A percentile compares a stretch with the other conserved stretches of the same genome.
These are phyloP conservation scores for Drosophila baimaii DNA, from an alignment of 1,140 invertebrate species.

Conservation along the genomic window DNA sequence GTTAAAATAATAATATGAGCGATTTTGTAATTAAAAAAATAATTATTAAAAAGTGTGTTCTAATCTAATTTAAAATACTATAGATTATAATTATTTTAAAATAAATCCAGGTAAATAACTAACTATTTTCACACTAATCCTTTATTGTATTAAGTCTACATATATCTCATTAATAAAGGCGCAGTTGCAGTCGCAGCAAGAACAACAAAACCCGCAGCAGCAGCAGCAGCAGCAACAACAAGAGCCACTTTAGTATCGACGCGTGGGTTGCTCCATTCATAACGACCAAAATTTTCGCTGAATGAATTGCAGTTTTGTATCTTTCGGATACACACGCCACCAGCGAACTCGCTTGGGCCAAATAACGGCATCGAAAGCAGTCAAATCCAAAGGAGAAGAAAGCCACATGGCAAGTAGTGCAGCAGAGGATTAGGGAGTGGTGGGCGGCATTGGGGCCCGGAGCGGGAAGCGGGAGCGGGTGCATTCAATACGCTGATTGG, in stretches of 20 bases:
- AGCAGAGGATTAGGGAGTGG: conserved; percentile 47
- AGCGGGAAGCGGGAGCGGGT: conserved; percentile 28
- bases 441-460: conserved; percentile 7
- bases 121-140: not conserved
- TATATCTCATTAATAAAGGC: not conserved
- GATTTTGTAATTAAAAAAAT: no score
- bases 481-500: conserved; percentile 67
- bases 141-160: not conserved
- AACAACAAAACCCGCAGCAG: conserved; percentile 20
- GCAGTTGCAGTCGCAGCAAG: conserved; percentile 24
- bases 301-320: conserved; percentile 78
- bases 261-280: conserved; percentile 80
- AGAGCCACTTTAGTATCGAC: conserved; percentile 47
- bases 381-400: conserved; percentile 28
- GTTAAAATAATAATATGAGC: no score
- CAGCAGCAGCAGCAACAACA: conserved; percentile 33
- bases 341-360: conserved; percentile 50
- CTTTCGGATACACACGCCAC: conserved; percentile 47
- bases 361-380: conserved; percentile 62
- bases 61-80: not conserved
- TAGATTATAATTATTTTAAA: no score
- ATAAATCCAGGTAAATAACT: not conserved
- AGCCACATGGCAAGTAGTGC: conserved; percentile 35
- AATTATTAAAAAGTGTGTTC: no score
- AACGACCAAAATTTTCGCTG: conserved; percentile 68